These are phyloP conservation scores for Arothron firmamentum DNA, from an alignment of 2,113 vertebrate genomes.

Conservation along the genomic window DNA sequence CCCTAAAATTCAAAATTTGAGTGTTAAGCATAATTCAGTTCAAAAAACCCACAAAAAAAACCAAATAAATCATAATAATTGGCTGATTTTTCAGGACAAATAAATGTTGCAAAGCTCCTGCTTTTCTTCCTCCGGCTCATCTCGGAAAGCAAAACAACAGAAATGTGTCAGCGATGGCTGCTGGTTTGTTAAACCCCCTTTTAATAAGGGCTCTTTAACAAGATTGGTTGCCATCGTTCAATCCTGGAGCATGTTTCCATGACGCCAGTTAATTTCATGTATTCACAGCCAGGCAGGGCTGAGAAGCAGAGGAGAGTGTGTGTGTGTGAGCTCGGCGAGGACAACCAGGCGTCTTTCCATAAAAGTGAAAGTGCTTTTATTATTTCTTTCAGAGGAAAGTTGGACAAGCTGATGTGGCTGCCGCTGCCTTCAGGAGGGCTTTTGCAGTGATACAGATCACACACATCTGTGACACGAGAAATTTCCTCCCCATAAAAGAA, in stretches of 20 bases:
- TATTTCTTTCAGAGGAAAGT: no score
- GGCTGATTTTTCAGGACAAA: no score
- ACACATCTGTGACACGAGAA: no score
- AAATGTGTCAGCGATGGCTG: neutral
- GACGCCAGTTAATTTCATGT: conserved; percentile 36
- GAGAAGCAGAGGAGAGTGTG: conserved; percentile 17
- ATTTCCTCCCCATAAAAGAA: neutral
- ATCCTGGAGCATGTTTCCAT: conserved; percentile 32
- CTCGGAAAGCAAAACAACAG: neutral
- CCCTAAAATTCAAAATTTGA: no score
- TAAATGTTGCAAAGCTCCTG: no score
- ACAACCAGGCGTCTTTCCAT: neutral
- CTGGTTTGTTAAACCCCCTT: conserved; percentile 27
- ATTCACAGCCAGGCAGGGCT: conserved; percentile 15
- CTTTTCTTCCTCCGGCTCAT: conserved; percentile 12
- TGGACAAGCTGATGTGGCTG: no score
- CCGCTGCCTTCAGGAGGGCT: no score
- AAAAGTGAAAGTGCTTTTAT: conserved; percentile 4
- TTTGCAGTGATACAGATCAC: no score
- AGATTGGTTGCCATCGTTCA: conserved; percentile 40
- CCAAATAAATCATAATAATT: no score
- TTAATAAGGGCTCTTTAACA: conserved; percentile 39
- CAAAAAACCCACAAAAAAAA: no score
- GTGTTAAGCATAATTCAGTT: no score
- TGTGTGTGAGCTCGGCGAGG: conserved; percentile 2